Percentiles rank a stretch among this genome's conserved stretches.
phyloP scores from a whole-genome alignment of 2,113 vertebrate genomes.

The Herpetotheres cachinnans region DNA sequence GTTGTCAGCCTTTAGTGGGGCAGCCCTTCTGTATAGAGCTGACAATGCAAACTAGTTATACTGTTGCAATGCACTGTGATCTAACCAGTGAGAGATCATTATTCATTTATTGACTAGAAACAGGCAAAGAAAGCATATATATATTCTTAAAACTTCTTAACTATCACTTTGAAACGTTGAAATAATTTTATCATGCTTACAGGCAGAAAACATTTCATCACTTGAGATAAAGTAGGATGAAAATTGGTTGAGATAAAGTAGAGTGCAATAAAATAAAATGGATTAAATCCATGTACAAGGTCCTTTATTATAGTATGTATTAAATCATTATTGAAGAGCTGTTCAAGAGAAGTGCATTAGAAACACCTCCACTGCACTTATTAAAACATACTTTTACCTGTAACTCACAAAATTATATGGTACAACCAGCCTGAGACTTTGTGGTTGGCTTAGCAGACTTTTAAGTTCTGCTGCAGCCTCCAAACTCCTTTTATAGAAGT shows the following conservation, averaged over 20 bases:
- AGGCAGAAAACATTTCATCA: neutral
- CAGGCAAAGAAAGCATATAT: neutral
- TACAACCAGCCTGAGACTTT: neutral
- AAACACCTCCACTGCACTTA: neutral
- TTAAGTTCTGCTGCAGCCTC: neutral
- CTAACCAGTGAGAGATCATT: neutral
- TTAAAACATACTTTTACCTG: conserved; percentile 8
- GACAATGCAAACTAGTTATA: neutral
- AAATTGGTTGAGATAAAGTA: conserved; percentile 23
- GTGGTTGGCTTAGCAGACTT: neutral
- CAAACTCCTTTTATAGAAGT: conserved; percentile 5
- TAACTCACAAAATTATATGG: neutral
- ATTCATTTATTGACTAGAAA: neutral
- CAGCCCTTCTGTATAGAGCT: neutral
- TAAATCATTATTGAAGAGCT: conserved; percentile 23
- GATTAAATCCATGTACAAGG: neutral
- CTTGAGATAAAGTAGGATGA: neutral
- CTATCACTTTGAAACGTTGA: neutral
- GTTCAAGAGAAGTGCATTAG: neutral
- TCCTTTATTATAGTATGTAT: neutral
- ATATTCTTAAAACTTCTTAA: conserved; percentile 18
- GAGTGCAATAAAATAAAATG: conserved; percentile 31
- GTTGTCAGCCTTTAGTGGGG: neutral
- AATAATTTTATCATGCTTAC: neutral
- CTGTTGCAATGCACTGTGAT: neutral